phyloP scores from a whole-genome alignment of 2,797 vertebrate species.

The Gymnodraco acuticeps region DNA sequence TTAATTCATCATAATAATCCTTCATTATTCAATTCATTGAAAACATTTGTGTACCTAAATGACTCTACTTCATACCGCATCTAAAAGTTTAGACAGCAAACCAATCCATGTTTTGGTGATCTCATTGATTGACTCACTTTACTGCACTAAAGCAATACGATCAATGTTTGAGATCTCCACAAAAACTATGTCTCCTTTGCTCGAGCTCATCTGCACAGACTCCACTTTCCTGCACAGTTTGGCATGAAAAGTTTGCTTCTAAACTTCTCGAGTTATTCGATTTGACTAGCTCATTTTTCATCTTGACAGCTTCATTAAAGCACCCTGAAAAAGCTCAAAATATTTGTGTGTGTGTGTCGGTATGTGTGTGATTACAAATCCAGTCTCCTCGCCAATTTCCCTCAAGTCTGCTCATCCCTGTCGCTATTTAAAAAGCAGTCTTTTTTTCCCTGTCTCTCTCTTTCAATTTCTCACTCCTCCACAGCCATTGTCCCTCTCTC shows the following conservation, averaged over 20 bases:
- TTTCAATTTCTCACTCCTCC: slow-evolving; percentile 32
- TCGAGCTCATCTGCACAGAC: slow-evolving; percentile 36
- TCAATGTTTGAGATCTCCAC: slow-evolving; percentile 25
- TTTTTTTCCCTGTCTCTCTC: slow-evolving; percentile 35
- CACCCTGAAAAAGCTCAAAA: slow-evolving; percentile 64
- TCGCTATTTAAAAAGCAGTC: slow-evolving; percentile 45
- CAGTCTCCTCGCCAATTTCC: slow-evolving; percentile 48
- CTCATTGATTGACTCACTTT: slow-evolving; percentile 8
- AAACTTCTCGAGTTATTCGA: slow-evolving; percentile 72
- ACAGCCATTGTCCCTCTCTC: slow-evolving; percentile 37
- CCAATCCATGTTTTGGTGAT: slow-evolving; percentile 6
- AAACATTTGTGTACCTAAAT: background rate
- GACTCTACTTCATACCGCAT: slow-evolving; percentile 4
- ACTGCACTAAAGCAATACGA: slow-evolving; percentile 6
- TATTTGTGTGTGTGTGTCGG: slow-evolving; percentile 52
- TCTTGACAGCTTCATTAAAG: slow-evolving; percentile 81
- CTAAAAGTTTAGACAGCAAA: background rate
- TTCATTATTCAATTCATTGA: too few relatives aligned
- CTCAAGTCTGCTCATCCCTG: slow-evolving; percentile 55
- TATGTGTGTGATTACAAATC: slow-evolving; percentile 42
- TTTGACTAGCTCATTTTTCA: slow-evolving; percentile 78
- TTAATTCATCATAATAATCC: too few relatives aligned
- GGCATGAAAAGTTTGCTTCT: slow-evolving; percentile 71
- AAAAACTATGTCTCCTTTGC: slow-evolving; percentile 29
- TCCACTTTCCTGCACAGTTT: slow-evolving; percentile 54